phyloP scores from a whole-genome alignment of 2,797 vertebrate species.

The Limosa lapponica region DNA sequence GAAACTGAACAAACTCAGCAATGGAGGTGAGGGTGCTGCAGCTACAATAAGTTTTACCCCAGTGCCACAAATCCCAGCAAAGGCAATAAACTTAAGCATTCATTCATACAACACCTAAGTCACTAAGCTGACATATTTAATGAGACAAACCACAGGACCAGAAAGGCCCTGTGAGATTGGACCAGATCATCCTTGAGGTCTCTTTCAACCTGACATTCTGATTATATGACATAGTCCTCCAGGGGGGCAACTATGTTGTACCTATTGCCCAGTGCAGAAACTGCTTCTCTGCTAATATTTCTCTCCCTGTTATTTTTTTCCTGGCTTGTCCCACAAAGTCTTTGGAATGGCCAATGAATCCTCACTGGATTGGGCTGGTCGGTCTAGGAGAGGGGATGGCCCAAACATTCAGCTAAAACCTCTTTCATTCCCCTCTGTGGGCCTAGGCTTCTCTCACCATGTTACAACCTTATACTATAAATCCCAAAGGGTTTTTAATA shows the following conservation, averaged over 20 bases:
- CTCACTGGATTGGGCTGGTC: neutral
- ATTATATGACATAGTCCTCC: neutral
- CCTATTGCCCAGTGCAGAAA: neutral
- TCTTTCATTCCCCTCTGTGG: neutral
- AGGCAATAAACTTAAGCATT: neutral
- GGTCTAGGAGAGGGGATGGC: rapidly evolving
- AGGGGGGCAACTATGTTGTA: neutral
- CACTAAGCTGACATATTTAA: neutral
- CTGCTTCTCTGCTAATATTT: neutral
- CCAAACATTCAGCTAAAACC: neutral
- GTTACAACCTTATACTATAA: neutral
- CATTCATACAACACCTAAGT: neutral
- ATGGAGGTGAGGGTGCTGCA: neutral
- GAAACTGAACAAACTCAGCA: neutral
- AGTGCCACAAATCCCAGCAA: neutral
- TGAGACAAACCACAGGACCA: neutral
- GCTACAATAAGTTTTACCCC: neutral
- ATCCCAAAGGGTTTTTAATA: neutral
- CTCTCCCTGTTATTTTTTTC: neutral
- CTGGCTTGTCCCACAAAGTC: neutral
- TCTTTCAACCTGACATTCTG: neutral
- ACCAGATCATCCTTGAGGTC: neutral
- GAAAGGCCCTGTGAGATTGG: neutral
- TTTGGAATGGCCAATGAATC: neutral
- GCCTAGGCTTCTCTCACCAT: neutral